A percentile compares a stretch with the other conserved stretches of the same genome.
Conservation (phyloP, 1,140 invertebrate species). For the Euwallacea similis region DNA sequence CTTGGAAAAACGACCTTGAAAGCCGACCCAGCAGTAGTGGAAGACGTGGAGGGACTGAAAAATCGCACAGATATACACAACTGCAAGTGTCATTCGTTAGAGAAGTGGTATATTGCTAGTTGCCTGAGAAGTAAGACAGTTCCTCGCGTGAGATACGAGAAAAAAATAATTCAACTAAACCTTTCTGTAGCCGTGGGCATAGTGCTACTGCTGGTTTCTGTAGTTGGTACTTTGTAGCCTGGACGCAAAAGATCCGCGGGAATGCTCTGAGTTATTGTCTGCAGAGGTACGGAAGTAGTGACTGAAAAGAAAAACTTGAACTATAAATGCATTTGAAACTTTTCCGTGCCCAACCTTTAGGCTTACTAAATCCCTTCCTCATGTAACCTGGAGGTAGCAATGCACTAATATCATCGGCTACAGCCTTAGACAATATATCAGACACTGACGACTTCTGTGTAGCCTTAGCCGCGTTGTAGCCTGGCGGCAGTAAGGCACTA, state of each 20-base stretch:
- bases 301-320: conserved; percentile 8
- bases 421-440: conserved; percentile 20
- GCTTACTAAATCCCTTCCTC: conserved; percentile 41
- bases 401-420: conserved; percentile 60
- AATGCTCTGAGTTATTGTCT: conserved; percentile 26
- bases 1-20: conserved; percentile 79
- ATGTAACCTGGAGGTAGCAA: conserved; percentile 63
- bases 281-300: conserved; percentile 1
- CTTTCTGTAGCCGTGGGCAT: conserved; percentile 38
- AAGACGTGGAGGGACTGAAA: neutral
- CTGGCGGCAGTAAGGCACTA: conserved; percentile 63
- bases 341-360: conserved; percentile 35
- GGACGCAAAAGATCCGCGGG: conserved; percentile 58
- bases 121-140: no score
- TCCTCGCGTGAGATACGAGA: no score
- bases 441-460: no score
- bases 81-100: no score
- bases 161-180: neutral
- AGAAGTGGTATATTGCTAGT: no score
- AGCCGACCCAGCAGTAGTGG: conserved; percentile 39
- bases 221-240: conserved; percentile 56
- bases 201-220: neutral
- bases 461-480: conserved; percentile 50
- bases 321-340: neutral
- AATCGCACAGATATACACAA: no score